These are phyloP conservation scores for Mesocricetus auratus DNA, from an alignment of 2,113 vertebrate genomes.

Conservation along the genomic window DNA sequence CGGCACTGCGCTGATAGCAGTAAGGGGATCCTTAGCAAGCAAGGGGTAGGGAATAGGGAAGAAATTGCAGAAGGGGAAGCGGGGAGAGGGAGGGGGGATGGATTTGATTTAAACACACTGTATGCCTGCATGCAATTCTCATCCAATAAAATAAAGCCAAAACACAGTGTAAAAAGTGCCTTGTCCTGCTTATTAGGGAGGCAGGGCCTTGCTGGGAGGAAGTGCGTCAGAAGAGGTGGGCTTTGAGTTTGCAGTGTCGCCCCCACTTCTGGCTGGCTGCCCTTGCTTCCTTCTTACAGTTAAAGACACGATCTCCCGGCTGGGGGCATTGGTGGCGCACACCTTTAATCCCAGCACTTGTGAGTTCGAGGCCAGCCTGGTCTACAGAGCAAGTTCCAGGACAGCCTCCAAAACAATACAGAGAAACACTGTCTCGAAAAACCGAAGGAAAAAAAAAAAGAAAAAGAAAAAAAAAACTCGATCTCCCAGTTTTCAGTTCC, in stretches of 20 bases:
- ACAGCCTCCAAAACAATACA: no score
- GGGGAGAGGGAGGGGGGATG: no score
- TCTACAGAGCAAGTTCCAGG: no score
- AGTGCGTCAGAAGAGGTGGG: neutral
- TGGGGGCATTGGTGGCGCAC: no score
- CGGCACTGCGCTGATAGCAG: neutral
- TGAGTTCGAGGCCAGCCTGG: no score
- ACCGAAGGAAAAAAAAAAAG: no score
- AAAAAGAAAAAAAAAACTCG: no score
- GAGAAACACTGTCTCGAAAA: no score
- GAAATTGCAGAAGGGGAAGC: neutral
- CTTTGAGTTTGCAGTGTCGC: neutral
- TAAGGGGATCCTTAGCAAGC: neutral
- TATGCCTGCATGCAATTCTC: neutral
- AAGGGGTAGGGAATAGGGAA: neutral
- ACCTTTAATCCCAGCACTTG: no score
- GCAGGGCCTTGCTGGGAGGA: neutral
- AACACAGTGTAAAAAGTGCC: neutral
- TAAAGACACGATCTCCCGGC: neutral
- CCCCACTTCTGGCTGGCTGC: neutral
- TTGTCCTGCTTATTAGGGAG: neutral
- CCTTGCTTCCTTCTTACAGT: neutral
- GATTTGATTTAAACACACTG: neutral
- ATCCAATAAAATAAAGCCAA: neutral
- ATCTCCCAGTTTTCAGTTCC: neutral